phyloP scores from a whole-genome alignment of 2,113 vertebrate species.

The Bujurquina vittata region DNA sequence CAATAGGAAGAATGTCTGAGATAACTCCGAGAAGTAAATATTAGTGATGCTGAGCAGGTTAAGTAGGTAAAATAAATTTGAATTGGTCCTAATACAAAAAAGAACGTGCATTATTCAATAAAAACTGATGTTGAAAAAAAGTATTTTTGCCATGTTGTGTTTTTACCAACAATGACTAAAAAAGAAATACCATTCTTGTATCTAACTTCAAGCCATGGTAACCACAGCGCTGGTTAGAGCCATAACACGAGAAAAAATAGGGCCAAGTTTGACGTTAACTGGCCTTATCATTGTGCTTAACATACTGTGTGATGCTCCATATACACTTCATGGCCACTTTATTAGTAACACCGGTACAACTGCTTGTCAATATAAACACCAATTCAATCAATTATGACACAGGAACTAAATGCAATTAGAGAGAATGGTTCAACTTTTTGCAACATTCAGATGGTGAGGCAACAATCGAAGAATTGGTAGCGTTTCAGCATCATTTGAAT shows the following conservation, averaged over 20 bases:
- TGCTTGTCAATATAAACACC: not conserved
- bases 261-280: not conserved
- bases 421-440: not conserved
- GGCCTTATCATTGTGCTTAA: not conserved
- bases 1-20: not conserved
- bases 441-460: not conserved
- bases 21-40: not conserved
- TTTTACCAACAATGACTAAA: not conserved
- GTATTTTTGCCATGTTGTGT: not conserved
- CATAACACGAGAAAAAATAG: not conserved
- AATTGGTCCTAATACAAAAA: not conserved
- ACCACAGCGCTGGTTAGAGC: not conserved
- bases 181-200: not conserved
- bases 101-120: not conserved
- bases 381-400: not conserved
- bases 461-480: not conserved
- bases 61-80: not conserved
- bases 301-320: not conserved
- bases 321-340: not conserved
- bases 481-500: not conserved
- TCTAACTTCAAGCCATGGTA: not conserved
- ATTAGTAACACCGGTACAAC: not conserved
- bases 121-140: not conserved
- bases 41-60: not conserved
- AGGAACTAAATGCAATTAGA: not conserved